Evolutionary conservation across 2,888 invertebrate genomes (phyloP).

Genomic region (Diloba caeruleocephala): DNA sequence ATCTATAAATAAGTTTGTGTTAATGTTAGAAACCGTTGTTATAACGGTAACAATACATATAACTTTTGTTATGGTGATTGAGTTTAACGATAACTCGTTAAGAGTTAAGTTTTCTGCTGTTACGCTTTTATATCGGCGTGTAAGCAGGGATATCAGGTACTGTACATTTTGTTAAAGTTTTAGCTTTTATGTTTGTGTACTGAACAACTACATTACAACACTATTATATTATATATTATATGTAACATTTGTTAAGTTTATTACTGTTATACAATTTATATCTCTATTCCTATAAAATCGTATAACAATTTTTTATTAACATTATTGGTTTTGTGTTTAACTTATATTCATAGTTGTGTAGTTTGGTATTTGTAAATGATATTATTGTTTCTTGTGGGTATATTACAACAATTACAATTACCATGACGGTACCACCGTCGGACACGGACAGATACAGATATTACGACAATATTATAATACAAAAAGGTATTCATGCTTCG

Average conservation of each 20-base stretch:
- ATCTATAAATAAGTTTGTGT: conserved; percentile 54
- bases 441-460: conserved; percentile 62
- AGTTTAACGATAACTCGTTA: conserved; percentile 69
- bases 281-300: conserved; percentile 44
- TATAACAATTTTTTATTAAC: conserved; percentile 41
- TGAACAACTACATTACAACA: conserved; percentile 64
- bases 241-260: conserved; percentile 70
- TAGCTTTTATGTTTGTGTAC: conserved; percentile 68
- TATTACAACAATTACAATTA: conserved; percentile 67
- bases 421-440: conserved; percentile 65
- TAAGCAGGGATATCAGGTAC: conserved; percentile 65
- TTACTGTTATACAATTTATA: conserved; percentile 65
- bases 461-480: conserved; percentile 65
- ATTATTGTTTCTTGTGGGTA: conserved; percentile 61
- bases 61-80: conserved; percentile 79
- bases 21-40: conserved; percentile 80
- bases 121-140: conserved; percentile 67
- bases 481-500: conserved; percentile 76
- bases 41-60: conserved; percentile 77
- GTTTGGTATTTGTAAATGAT: conserved; percentile 59
- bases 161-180: conserved; percentile 78
- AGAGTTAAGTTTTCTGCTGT: conserved; percentile 63
- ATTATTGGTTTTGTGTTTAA: conserved; percentile 44
- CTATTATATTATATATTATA: too few species aligned
- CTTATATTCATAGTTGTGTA: conserved; percentile 49